Percentiles rank a stretch among this genome's conserved stretches.
phyloP scores from a whole-genome alignment of 2,888 invertebrate genomes.

The Ecliptopera silaceata region DNA sequence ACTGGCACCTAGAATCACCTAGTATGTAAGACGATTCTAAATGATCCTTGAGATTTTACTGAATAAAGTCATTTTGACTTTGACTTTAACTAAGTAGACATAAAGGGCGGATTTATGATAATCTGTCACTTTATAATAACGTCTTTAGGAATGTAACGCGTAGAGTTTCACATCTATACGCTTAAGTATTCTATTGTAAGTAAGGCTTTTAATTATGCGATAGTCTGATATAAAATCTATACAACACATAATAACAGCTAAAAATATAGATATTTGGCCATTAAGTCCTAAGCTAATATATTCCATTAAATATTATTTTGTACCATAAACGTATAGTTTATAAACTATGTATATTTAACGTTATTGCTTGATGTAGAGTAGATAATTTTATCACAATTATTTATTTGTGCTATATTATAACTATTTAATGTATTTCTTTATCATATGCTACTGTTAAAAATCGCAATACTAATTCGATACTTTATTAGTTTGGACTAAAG shows the following conservation, averaged over 20 bases:
- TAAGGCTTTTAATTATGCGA: constrained; percentile 13
- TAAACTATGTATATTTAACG: constrained; percentile 10
- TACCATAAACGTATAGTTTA: constrained; percentile 26
- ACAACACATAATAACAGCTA: constrained; percentile 16
- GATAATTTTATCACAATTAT: constrained; percentile 21
- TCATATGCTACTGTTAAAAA: constrained; percentile 6
- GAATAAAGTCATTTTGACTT: too few relatives aligned
- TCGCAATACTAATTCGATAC: not conserved
- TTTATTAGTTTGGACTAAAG: not conserved
- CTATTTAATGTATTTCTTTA: not conserved
- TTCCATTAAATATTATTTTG: constrained; percentile 27
- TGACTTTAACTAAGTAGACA: too few relatives aligned
- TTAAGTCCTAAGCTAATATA: constrained; percentile 20
- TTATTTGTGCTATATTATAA: constrained; percentile 19
- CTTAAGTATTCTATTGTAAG: constrained; percentile 4
- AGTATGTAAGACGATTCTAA: too few relatives aligned
- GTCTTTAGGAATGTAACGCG: too few relatives aligned
- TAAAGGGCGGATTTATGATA: too few relatives aligned
- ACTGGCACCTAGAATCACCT: too few relatives aligned
- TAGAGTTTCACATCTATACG: constrained; percentile 13
- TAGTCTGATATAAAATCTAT: constrained; percentile 23
- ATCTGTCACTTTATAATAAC: too few relatives aligned
- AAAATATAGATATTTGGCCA: constrained; percentile 21
- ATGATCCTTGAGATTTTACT: too few relatives aligned
- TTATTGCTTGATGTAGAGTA: constrained; percentile 24